These are phyloP conservation scores for Oncorhynchus kisutch DNA, from an alignment of 2,113 vertebrate species.

Conservation along the genomic window DNA sequence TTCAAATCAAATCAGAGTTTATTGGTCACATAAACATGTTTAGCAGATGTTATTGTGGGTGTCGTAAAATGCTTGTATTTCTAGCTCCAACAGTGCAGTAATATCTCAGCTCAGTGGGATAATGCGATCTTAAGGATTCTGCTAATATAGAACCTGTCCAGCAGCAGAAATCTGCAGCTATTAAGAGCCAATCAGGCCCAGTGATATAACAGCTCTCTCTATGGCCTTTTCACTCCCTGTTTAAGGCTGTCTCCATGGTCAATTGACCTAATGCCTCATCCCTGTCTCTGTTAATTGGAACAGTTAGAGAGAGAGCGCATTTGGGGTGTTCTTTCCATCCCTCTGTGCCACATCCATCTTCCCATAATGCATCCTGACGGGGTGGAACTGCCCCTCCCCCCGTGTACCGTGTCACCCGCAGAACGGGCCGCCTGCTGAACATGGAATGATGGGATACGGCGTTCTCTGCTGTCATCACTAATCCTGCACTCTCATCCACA, in stretches of 20 bases:
- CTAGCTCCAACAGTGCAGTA: too few relatives aligned
- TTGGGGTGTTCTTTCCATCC: constrained; percentile 47
- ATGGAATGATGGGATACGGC: constrained; percentile 70
- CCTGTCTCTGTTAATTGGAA: constrained; percentile 71
- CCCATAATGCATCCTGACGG: constrained; percentile 60
- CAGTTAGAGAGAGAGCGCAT: constrained; percentile 38
- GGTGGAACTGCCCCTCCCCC: constrained; percentile 52
- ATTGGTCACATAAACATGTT: too few relatives aligned
- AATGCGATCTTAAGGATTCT: not conserved
- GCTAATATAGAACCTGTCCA: constrained; percentile 11
- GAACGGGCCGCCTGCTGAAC: constrained; percentile 53
- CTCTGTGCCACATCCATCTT: constrained; percentile 61
- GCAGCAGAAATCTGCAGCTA: constrained; percentile 10
- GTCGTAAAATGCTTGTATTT: too few relatives aligned
- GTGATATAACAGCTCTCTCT: constrained; percentile 37
- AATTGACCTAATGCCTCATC: constrained; percentile 71
- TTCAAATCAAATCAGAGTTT: too few relatives aligned
- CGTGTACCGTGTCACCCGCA: constrained; percentile 48
- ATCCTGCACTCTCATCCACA: constrained; percentile 64
- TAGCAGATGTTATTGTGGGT: too few relatives aligned
- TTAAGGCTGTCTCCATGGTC: constrained; percentile 73
- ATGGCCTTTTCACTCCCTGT: constrained; percentile 47
- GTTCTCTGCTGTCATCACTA: constrained; percentile 66
- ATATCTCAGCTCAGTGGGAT: too few relatives aligned
- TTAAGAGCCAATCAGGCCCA: constrained; percentile 24